A percentile compares a stretch with the other conserved stretches of the same genome.
Conservation (phyloP, 2,113 vertebrate species). For the Henicopernis longicauda region DNA sequence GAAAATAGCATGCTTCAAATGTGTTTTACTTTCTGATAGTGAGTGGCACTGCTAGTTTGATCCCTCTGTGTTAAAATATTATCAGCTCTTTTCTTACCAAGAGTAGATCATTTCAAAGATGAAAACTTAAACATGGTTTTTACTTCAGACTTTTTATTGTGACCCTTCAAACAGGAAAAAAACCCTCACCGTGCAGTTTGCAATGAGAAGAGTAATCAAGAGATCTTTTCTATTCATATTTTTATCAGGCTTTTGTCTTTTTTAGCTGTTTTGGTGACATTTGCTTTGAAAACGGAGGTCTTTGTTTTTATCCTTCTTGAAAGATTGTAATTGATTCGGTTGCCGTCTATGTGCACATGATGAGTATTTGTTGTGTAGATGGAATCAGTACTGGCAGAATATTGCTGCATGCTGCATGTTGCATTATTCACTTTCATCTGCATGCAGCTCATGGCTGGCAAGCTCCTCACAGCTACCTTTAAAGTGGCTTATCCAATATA, state of each 20-base stretch:
- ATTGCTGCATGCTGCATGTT: slow-evolving; percentile 67
- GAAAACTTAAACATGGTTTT: background rate
- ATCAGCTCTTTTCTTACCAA: background rate
- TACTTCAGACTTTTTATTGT: slow-evolving; percentile 10
- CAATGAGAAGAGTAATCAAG: slow-evolving; percentile 7
- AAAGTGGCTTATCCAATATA: slow-evolving; percentile 57
- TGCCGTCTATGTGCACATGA: slow-evolving; percentile 31
- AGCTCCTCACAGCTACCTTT: slow-evolving; percentile 64
- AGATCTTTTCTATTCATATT: slow-evolving; percentile 23
- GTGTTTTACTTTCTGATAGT: slow-evolving; percentile 4
- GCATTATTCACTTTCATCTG: slow-evolving; percentile 74
- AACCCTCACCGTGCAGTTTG: background rate
- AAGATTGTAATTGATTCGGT: slow-evolving; percentile 60
- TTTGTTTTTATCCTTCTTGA: slow-evolving; percentile 56
- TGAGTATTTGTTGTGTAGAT: slow-evolving; percentile 67
- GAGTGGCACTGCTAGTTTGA: slow-evolving; percentile 10
- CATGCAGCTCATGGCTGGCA: slow-evolving; percentile 67
- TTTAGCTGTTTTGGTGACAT: slow-evolving; percentile 51
- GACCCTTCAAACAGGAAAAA: slow-evolving; percentile 1
- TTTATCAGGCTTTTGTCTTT: slow-evolving; percentile 44
- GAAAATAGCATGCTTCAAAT: background rate
- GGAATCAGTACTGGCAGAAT: slow-evolving; percentile 59
- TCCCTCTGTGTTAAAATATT: slow-evolving; percentile 6
- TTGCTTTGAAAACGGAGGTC: slow-evolving; percentile 31
- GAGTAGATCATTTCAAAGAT: background rate